These are phyloP conservation scores for Cheilosia soror DNA, from an alignment of 2,888 invertebrate genomes.

Conservation along the genomic window DNA sequence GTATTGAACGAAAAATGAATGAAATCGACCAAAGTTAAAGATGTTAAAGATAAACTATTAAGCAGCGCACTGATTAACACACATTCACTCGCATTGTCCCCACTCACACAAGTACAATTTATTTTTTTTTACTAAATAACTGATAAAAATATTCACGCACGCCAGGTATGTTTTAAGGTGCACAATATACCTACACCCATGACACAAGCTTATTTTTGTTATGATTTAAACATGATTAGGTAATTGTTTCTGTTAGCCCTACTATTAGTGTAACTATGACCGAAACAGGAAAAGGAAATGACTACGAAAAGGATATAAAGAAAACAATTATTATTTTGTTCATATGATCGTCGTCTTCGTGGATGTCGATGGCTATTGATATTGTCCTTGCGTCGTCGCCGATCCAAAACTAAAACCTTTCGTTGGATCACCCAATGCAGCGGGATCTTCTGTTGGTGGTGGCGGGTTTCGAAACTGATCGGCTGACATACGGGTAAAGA, in stretches of 20 bases:
- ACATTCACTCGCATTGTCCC: slow-evolving; percentile 51
- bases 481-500: slow-evolving; percentile 95
- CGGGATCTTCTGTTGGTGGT: slow-evolving; percentile 91
- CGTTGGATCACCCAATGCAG: slow-evolving; percentile 88
- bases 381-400: slow-evolving; percentile 79
- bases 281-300: slow-evolving; percentile 44
- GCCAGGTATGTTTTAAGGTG: background rate
- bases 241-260: slow-evolving; percentile 20
- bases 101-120: slow-evolving; percentile 55
- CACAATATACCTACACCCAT: background rate
- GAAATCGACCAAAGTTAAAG: slow-evolving; percentile 34
- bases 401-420: slow-evolving; percentile 80
- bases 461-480: slow-evolving; percentile 95
- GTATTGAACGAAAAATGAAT: slow-evolving; percentile 42
- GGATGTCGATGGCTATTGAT: slow-evolving; percentile 78
- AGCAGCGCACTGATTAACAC: slow-evolving; percentile 29
- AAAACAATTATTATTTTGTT: slow-evolving; percentile 34
- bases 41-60: slow-evolving; percentile 26
- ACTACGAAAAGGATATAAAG: slow-evolving; percentile 47
- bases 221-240: slow-evolving; percentile 5
- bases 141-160: slow-evolving; percentile 37
- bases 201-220: slow-evolving; percentile 7
- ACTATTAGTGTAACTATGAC: slow-evolving; percentile 19
- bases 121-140: slow-evolving; percentile 45
- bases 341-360: slow-evolving; percentile 21